A percentile compares a stretch with the other conserved stretches of the same genome.
These are phyloP conservation scores for Pachyrhynchus sulphureomaculatus DNA, from an alignment of 1,140 invertebrate genomes.

Conservation along the genomic window DNA sequence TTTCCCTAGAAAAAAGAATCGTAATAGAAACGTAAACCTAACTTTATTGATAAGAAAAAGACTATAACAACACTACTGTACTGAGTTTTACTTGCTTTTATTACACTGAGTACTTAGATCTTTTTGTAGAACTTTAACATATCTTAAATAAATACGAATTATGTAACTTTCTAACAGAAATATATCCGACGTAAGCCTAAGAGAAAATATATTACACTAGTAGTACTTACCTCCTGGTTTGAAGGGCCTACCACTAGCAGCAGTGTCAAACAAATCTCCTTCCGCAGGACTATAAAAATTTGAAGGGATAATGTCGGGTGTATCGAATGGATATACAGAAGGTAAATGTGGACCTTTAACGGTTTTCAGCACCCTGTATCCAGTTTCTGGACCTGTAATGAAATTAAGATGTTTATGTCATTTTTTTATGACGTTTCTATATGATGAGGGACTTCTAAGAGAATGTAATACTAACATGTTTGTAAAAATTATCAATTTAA, in stretches of 20 bases:
- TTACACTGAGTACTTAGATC: too few species aligned
- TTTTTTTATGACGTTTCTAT: neutral
- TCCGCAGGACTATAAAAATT: slow-evolving; percentile 50
- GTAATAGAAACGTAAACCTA: neutral
- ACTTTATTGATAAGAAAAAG: neutral
- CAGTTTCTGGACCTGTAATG: slow-evolving; percentile 59
- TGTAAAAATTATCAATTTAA: too few species aligned
- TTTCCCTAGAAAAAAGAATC: neutral
- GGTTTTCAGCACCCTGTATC: slow-evolving; percentile 69
- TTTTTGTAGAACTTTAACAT: too few species aligned
- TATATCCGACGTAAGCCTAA: too few species aligned
- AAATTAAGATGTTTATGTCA: neutral
- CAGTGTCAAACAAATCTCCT: slow-evolving; percentile 49
- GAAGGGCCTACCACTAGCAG: slow-evolving; percentile 55
- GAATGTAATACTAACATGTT: too few species aligned
- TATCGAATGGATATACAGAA: slow-evolving; percentile 53
- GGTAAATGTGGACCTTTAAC: slow-evolving; percentile 60
- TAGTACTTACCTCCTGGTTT: slow-evolving; percentile 26
- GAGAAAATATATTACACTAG: too few species aligned
- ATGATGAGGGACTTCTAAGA: too few species aligned
- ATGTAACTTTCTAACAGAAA: too few species aligned
- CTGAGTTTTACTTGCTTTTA: too few species aligned
- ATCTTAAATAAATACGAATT: too few species aligned
- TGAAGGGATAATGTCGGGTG: slow-evolving; percentile 48
- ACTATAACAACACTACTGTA: too few species aligned